phyloP scores from a whole-genome alignment of 35 echinoderm and acorn worm species.

The Heliocidaris erythrogramma region DNA sequence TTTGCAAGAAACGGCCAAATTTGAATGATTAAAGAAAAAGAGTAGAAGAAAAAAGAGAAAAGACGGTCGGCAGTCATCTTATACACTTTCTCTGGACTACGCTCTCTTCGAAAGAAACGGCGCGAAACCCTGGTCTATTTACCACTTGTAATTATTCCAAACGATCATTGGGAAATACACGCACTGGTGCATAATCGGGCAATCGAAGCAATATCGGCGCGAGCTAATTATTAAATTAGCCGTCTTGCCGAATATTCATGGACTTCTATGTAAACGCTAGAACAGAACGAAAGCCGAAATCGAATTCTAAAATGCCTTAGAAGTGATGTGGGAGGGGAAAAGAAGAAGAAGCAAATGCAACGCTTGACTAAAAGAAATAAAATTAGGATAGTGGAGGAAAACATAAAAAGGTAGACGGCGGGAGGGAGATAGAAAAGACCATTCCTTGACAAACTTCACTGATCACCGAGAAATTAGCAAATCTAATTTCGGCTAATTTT shows the following conservation, averaged over 20 bases:
- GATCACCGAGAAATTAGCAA: slow-evolving; percentile 43
- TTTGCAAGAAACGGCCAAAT: slow-evolving; percentile 30
- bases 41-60: background rate
- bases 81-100: background rate
- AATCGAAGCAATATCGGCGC: slow-evolving; percentile 40
- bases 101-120: background rate
- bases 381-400: background rate
- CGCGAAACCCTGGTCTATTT: slow-evolving; percentile 7
- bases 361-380: slow-evolving; percentile 11
- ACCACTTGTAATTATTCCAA: slow-evolving; percentile 52
- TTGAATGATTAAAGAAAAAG: slow-evolving; percentile 26
- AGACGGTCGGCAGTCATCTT: background rate
- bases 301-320: slow-evolving; percentile 50
- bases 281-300: slow-evolving; percentile 32
- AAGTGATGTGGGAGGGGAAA: background rate
- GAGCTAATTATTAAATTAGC: slow-evolving; percentile 53
- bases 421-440: background rate
- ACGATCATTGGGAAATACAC: slow-evolving; percentile 34
- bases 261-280: slow-evolving; percentile 28
- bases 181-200: slow-evolving; percentile 34
- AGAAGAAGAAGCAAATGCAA: background rate
- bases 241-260: slow-evolving; percentile 45
- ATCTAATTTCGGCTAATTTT: slow-evolving; percentile 50
- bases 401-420: background rate
- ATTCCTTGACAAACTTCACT: slow-evolving; percentile 36